phyloP scores from a whole-genome alignment of 2,888 invertebrate genomes.

The Platycnemis pennipes region DNA sequence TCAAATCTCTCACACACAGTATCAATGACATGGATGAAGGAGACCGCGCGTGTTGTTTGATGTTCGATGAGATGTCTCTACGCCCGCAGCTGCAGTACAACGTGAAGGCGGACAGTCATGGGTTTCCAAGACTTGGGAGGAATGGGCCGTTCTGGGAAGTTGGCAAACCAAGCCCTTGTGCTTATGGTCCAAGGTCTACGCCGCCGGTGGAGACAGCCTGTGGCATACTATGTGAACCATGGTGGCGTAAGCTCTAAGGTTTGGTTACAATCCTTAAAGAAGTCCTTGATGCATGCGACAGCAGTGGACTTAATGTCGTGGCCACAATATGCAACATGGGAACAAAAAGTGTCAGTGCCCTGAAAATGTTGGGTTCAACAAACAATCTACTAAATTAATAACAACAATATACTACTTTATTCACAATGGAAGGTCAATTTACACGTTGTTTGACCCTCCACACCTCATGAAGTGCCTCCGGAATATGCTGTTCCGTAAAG shows the following conservation, averaged over 20 bases:
- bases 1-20: constrained; percentile 25
- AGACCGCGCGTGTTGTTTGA: constrained; percentile 56
- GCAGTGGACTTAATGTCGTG: constrained; percentile 14
- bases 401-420: no score
- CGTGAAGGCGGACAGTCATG: not conserved
- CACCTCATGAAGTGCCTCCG: no score
- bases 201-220: constrained; percentile 35
- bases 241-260: not conserved
- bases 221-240: constrained; percentile 47
- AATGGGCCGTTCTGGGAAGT: constrained; percentile 30
- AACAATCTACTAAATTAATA: not conserved
- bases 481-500: no score
- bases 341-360: constrained; percentile 43
- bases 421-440: constrained; percentile 15
- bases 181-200: constrained; percentile 42
- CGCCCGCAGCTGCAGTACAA: constrained; percentile 42
- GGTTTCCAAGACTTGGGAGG: constrained; percentile 58
- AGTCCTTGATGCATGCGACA: not conserved
- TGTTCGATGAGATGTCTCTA: constrained; percentile 66
- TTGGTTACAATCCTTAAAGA: not conserved
- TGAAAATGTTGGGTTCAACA: not conserved
- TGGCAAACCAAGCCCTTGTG: constrained; percentile 53
- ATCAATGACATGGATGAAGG: constrained; percentile 57
- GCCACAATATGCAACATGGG: constrained; percentile 55
- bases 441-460: constrained; percentile 41